Percentiles rank a stretch among this genome's conserved stretches.
Evolutionary conservation across 2,888 invertebrate species (phyloP).

Genomic region (Uloborus plumipes): DNA sequence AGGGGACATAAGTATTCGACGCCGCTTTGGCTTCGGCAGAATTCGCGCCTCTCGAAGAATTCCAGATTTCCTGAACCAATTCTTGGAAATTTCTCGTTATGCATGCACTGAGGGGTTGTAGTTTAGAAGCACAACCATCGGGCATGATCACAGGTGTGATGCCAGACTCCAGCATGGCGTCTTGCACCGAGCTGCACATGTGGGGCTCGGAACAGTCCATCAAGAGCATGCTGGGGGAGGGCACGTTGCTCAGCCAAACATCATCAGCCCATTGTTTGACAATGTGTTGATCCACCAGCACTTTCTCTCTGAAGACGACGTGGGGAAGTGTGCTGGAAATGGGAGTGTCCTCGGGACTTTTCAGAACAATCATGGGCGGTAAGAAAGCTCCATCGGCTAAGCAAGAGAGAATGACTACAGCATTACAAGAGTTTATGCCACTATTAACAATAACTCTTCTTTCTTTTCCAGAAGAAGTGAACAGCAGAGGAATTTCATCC

Average conservation of each 20-base stretch:
- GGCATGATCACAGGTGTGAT: conserved; percentile 57
- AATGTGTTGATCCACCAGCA: conserved; percentile 30
- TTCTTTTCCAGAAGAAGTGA: conserved; percentile 37
- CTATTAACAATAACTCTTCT: conserved; percentile 50
- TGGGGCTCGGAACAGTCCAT: conserved; percentile 59
- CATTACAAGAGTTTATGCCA: conserved; percentile 59
- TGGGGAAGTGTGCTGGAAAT: conserved; percentile 1
- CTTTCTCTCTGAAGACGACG: conserved; percentile 38
- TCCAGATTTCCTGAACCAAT: conserved; percentile 49
- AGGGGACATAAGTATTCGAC: conserved; percentile 36
- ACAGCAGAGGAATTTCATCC: conserved; percentile 57
- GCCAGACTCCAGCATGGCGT: conserved; percentile 43
- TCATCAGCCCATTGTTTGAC: conserved; percentile 39
- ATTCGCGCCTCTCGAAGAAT: conserved; percentile 4
- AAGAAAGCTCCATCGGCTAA: conserved; percentile 49
- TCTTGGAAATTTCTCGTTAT: conserved; percentile 46
- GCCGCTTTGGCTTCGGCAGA: conserved; percentile 22
- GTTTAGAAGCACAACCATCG: conserved; percentile 58
- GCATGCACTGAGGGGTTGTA: conserved; percentile 52
- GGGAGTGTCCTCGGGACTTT: conserved; percentile 13
- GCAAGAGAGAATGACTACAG: conserved; percentile 51
- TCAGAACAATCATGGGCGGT: conserved; percentile 54
- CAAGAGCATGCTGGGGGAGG: conserved; percentile 48
- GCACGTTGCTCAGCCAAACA: conserved; percentile 44
- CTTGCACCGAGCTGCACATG: conserved; percentile 29